These are phyloP conservation scores for Syngnathus rostellatus DNA, from an alignment of 2,797 vertebrate genomes.

Conservation along the genomic window DNA sequence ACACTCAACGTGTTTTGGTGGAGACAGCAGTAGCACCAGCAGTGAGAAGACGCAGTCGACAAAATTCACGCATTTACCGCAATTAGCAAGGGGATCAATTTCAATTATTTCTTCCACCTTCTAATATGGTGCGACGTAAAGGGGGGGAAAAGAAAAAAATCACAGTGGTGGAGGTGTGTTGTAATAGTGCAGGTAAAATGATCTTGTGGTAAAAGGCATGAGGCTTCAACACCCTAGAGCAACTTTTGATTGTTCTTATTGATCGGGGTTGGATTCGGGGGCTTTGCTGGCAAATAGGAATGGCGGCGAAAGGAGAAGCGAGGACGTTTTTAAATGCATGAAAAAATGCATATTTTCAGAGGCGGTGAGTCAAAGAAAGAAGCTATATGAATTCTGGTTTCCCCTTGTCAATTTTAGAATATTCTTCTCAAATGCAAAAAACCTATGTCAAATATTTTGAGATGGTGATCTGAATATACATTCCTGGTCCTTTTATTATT, in stretches of 20 bases:
- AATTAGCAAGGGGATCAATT: conserved; percentile 4
- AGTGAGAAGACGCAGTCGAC: neutral
- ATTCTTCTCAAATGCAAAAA: neutral
- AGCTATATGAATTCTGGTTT: conserved; percentile 5
- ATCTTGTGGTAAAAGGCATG: conserved; percentile 33
- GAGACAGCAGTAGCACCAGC: too few species aligned
- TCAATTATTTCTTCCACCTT: neutral
- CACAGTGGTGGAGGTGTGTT: neutral
- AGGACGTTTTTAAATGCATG: conserved; percentile 13
- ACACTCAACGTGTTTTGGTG: neutral
- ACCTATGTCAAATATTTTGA: neutral
- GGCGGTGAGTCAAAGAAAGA: conserved; percentile 2
- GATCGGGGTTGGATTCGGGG: conserved; percentile 46
- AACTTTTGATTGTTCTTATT: conserved; percentile 53
- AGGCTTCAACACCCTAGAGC: conserved; percentile 41
- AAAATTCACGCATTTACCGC: neutral
- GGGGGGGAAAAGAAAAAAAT: neutral
- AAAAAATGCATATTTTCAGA: neutral
- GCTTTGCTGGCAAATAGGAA: conserved; percentile 22
- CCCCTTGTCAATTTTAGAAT: conserved; percentile 13
- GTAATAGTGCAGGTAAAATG: conserved; percentile 30
- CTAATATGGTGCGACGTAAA: neutral
- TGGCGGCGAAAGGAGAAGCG: conserved; percentile 17
- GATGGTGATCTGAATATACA: neutral
- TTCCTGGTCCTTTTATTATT: neutral